These are phyloP conservation scores for Apaloderma vittatum DNA, from an alignment of 2,113 vertebrate species.

Conservation along the genomic window DNA sequence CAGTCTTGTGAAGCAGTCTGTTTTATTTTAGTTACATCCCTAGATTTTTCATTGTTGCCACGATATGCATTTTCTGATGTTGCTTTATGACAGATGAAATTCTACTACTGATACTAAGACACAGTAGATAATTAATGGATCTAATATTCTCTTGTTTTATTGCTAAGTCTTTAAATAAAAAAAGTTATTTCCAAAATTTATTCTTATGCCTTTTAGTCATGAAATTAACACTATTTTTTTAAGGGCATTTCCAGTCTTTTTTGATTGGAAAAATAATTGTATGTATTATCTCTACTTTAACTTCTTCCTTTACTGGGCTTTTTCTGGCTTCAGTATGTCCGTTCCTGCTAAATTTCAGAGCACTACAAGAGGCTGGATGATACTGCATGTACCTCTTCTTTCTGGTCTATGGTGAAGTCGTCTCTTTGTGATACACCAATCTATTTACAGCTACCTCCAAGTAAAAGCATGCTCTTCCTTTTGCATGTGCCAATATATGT, in stretches of 20 bases:
- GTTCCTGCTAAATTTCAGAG: not conserved
- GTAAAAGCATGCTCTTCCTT: not conserved
- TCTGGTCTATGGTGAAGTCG: not conserved
- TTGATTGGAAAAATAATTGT: not conserved
- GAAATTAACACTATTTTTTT: not conserved
- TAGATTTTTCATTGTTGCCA: not conserved
- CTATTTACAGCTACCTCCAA: not conserved
- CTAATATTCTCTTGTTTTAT: conserved; percentile 2
- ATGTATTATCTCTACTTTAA: not conserved
- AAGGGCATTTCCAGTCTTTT: not conserved
- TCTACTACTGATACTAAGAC: not conserved
- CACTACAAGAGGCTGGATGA: not conserved
- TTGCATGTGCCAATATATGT: not conserved
- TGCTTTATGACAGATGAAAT: conserved; percentile 3
- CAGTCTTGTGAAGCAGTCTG: not conserved
- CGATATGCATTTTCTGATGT: not conserved
- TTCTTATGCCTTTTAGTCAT: not conserved
- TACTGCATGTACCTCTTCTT: not conserved
- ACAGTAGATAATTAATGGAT: not conserved
- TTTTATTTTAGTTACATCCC: not conserved
- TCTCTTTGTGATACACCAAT: not conserved
- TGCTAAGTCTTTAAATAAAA: not conserved
- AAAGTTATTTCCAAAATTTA: not conserved
- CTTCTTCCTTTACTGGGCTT: not conserved
- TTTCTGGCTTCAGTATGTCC: not conserved